Percentiles rank a stretch among this genome's conserved stretches.
These are phyloP conservation scores for Chromis chromis DNA, from an alignment of 2,797 vertebrate species.

Conservation along the genomic window DNA sequence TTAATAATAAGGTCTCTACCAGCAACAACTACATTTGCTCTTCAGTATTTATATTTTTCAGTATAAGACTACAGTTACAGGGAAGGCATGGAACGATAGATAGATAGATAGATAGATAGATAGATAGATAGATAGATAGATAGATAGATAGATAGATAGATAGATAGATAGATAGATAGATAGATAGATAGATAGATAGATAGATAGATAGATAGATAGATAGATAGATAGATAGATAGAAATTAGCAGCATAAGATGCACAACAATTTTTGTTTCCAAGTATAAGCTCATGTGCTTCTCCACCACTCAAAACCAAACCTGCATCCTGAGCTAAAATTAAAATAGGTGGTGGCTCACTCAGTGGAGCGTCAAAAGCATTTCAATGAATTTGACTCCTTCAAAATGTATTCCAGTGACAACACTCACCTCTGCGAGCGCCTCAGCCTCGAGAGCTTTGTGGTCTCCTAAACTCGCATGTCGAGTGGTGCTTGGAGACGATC, in stretches of 20 bases:
- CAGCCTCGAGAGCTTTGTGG: slow-evolving; percentile 93
- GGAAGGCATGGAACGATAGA: too few relatives aligned
- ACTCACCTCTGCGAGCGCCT: slow-evolving; percentile 93
- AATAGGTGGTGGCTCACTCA: background rate
- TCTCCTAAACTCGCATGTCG: slow-evolving; percentile 93
- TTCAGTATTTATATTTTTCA: too few relatives aligned
- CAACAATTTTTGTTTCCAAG: background rate
- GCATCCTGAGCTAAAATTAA: background rate
- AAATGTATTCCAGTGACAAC: background rate
- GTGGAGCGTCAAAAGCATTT: background rate
- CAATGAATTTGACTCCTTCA: background rate
- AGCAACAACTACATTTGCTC: background rate
- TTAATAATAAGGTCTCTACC: background rate
- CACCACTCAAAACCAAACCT: background rate
- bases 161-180: too few relatives aligned
- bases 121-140: too few relatives aligned
- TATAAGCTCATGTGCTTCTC: background rate
- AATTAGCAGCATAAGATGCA: too few relatives aligned
- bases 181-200: too few relatives aligned
- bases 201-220: too few relatives aligned
- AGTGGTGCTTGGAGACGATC: slow-evolving; percentile 86
- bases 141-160: too few relatives aligned
- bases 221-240: too few relatives aligned
- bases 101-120: too few relatives aligned
- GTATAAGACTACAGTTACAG: too few relatives aligned